A percentile compares a stretch with the other conserved stretches of the same genome.
Conservation (phyloP, 2,113 vertebrate species). For the Malurus cyaneus region DNA sequence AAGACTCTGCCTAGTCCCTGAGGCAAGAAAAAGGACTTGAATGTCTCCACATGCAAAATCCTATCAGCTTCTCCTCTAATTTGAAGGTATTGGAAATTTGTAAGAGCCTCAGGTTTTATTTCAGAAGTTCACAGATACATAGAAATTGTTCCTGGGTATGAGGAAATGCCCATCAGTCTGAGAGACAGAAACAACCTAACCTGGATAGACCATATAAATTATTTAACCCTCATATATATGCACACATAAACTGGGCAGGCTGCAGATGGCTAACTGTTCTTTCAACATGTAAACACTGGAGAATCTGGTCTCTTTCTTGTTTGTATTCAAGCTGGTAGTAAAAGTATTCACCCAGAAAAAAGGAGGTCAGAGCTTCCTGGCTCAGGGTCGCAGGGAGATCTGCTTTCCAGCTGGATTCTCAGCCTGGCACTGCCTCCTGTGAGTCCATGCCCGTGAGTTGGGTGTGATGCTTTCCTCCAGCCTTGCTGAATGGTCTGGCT, state of each 20-base stretch:
- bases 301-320: slow-evolving; percentile 8
- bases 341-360: background rate
- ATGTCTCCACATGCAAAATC: background rate
- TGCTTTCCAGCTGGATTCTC: background rate
- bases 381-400: background rate
- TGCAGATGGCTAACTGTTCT: background rate
- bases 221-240: background rate
- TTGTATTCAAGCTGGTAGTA: background rate
- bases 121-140: background rate
- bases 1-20: background rate
- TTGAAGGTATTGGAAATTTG: background rate
- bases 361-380: background rate
- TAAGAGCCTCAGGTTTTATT: background rate
- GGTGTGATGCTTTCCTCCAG: background rate
- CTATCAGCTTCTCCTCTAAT: background rate
- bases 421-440: background rate
- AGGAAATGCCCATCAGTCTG: background rate
- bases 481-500: background rate
- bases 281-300: background rate
- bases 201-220: background rate
- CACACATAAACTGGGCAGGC: background rate
- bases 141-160: background rate
- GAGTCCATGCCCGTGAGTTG: fast-evolving
- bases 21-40: background rate
- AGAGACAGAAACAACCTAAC: background rate